phyloP scores from a whole-genome alignment of 2,888 invertebrate genomes.

The Emmelina monodactyla region DNA sequence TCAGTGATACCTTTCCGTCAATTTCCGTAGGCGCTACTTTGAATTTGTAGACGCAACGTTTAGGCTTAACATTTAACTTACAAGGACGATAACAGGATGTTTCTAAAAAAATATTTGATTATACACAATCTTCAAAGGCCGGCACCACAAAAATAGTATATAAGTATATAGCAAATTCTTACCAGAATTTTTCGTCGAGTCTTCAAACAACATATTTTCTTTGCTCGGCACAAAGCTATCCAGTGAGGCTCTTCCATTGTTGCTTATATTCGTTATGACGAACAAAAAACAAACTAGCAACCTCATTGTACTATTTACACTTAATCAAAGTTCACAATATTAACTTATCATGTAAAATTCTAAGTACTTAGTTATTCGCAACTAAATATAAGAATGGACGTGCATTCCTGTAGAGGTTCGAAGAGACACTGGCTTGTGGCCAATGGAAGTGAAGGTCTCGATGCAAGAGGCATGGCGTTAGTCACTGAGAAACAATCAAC shows the following conservation, averaged over 20 bases:
- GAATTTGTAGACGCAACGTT: slow-evolving; percentile 44
- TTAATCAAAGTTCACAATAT: neutral
- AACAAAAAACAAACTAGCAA: slow-evolving; percentile 37
- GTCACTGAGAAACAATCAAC: too few relatives aligned
- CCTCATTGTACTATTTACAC: slow-evolving; percentile 30
- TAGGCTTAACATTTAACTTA: slow-evolving; percentile 57
- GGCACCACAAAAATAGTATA: too few relatives aligned
- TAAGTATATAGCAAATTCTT: slow-evolving; percentile 12
- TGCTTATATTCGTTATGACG: slow-evolving; percentile 41
- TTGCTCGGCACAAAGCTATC: slow-evolving; percentile 40
- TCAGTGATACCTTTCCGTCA: slow-evolving; percentile 32
- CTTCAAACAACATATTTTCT: slow-evolving; percentile 35
- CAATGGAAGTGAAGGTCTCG: neutral
- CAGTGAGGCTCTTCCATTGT: slow-evolving; percentile 49
- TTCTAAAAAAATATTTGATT: slow-evolving; percentile 40
- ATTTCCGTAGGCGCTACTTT: slow-evolving; percentile 38
- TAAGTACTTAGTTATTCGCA: neutral
- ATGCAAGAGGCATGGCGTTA: too few relatives aligned
- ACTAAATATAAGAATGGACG: neutral
- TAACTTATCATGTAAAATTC: neutral
- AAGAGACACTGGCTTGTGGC: neutral
- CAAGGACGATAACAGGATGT: slow-evolving; percentile 54
- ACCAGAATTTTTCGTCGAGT: slow-evolving; percentile 44
- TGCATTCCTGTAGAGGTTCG: neutral
- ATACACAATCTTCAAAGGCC: too few relatives aligned